phyloP scores from a whole-genome alignment of 2,797 vertebrate genomes.

The Argyrosomus regius region DNA sequence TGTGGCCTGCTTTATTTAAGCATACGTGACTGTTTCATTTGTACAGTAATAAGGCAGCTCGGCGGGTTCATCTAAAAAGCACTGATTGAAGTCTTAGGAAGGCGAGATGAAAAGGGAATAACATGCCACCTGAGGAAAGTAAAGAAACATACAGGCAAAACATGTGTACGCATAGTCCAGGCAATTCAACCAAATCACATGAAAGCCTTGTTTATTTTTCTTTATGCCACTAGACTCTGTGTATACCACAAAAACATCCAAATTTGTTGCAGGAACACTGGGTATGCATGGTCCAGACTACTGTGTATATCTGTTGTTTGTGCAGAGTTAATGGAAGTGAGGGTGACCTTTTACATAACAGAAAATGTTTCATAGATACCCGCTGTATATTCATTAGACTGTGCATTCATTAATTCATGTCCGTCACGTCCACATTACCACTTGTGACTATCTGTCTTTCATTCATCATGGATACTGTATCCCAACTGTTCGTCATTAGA shows the following conservation, averaged over 20 bases:
- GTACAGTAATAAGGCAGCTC: background rate
- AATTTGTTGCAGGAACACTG: too few species aligned
- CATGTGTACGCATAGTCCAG: too few species aligned
- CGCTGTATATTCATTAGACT: background rate
- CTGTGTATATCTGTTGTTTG: background rate
- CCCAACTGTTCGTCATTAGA: slow-evolving; percentile 30
- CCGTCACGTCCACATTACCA: slow-evolving; percentile 11
- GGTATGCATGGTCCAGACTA: background rate
- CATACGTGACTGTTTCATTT: background rate
- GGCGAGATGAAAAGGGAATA: background rate
- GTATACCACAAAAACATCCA: too few species aligned
- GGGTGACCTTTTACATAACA: background rate
- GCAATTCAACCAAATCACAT: too few species aligned
- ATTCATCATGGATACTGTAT: slow-evolving; percentile 54
- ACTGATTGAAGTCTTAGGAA: background rate
- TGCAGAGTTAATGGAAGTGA: background rate
- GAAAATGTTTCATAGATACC: background rate
- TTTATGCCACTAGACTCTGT: too few species aligned
- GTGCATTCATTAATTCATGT: background rate
- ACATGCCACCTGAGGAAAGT: background rate
- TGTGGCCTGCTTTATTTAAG: slow-evolving; percentile 29
- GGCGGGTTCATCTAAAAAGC: background rate
- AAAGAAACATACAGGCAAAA: too few species aligned
- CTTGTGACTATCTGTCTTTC: slow-evolving; percentile 51
- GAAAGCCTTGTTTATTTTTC: too few species aligned